Evolutionary conservation across 2,113 vertebrate genomes (phyloP).

Genomic region (Poeciliopsis occidentalis): DNA sequence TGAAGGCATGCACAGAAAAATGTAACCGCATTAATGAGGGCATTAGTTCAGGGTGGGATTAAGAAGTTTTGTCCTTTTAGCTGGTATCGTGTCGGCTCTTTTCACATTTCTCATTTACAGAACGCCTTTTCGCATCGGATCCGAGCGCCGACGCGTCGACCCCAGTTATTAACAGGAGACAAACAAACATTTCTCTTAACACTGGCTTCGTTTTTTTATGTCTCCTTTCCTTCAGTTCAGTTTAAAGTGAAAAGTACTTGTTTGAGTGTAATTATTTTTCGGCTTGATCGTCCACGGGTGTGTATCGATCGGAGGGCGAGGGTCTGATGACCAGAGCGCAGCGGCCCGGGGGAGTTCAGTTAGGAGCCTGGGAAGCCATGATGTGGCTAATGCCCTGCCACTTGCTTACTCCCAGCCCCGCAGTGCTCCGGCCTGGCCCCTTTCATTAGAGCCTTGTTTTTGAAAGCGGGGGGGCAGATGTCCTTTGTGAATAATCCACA

Average conservation of each 20-base stretch:
- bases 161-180: constrained; percentile 63
- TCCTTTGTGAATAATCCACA: constrained; percentile 82
- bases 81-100: constrained; percentile 26
- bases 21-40: constrained; percentile 45
- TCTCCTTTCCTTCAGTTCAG: constrained; percentile 21
- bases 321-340: constrained; percentile 69
- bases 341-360: constrained; percentile 66
- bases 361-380: constrained; percentile 76
- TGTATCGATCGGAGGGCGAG: constrained; percentile 76
- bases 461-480: constrained; percentile 68
- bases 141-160: constrained; percentile 68
- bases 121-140: constrained; percentile 56
- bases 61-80: constrained; percentile 35
- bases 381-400: constrained; percentile 81
- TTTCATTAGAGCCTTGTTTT: constrained; percentile 75
- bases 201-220: constrained; percentile 34
- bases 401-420: constrained; percentile 55
- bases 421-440: constrained; percentile 54
- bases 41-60: constrained; percentile 26
- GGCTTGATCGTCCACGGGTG: constrained; percentile 76
- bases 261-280: constrained; percentile 79
- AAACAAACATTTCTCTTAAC: constrained; percentile 73
- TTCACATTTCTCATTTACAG: constrained; percentile 45
- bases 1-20: constrained; percentile 51
- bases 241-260: constrained; percentile 71